Evolutionary conservation across 2,113 vertebrate genomes (phyloP).

Genomic region (Varanus salvator): DNA sequence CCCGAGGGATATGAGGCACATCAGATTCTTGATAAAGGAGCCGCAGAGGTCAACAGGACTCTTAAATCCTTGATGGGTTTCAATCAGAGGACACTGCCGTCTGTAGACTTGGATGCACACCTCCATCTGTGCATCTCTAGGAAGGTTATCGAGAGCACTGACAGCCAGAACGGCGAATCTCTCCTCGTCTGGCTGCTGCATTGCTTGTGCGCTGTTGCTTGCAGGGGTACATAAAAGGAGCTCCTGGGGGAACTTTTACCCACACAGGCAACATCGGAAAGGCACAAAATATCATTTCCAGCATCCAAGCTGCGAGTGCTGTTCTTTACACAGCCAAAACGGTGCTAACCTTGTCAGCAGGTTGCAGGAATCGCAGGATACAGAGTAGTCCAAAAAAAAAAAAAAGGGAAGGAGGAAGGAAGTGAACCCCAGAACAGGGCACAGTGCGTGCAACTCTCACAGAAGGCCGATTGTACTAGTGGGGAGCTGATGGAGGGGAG

Average conservation of each 20-base stretch:
- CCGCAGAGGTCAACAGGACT: neutral
- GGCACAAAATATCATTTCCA: neutral
- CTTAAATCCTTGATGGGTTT: conserved; percentile 19
- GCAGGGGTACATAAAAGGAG: neutral
- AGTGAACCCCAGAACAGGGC: too few species aligned
- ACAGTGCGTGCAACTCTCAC: neutral
- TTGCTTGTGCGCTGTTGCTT: neutral
- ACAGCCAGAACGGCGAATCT: too few species aligned
- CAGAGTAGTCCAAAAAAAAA: neutral
- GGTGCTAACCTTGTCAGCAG: neutral
- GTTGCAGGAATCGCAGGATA: neutral
- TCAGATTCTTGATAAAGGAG: neutral
- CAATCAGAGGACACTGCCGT: neutral
- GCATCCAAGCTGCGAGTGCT: neutral
- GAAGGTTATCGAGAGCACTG: neutral
- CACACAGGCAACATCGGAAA: neutral
- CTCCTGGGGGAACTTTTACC: neutral
- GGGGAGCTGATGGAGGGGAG: neutral
- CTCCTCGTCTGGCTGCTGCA: neutral
- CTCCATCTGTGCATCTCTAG: neutral
- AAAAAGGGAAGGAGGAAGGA: too few species aligned
- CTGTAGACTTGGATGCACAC: neutral
- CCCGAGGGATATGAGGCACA: neutral
- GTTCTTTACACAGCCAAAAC: neutral
- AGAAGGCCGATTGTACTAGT: neutral